Percentiles rank a stretch among this genome's conserved stretches.
These are phyloP conservation scores for Tetranychus urticae DNA, from an alignment of 1,140 invertebrate species.

Conservation along the genomic window DNA sequence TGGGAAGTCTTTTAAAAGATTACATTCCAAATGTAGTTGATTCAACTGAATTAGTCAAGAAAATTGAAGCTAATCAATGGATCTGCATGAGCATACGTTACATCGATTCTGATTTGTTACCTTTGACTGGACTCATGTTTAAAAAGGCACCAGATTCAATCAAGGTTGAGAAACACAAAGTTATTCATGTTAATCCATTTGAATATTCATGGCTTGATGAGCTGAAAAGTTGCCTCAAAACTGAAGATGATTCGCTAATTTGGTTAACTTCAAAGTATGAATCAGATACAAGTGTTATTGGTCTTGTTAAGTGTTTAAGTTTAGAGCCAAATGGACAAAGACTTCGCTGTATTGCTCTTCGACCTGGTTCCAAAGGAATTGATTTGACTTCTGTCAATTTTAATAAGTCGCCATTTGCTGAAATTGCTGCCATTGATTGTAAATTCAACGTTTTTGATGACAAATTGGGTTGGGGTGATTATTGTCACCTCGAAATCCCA, in stretches of 20 bases:
- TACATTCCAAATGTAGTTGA: too few relatives aligned
- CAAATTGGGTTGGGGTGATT: background rate
- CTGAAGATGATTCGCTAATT: background rate
- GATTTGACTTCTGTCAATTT: background rate
- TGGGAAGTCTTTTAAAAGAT: too few relatives aligned
- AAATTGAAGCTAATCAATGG: background rate
- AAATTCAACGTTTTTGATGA: background rate
- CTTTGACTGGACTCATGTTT: background rate
- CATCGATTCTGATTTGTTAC: background rate
- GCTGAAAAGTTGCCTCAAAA: background rate
- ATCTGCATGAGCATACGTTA: background rate
- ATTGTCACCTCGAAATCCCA: background rate
- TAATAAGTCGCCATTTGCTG: background rate
- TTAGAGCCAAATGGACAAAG: conserved; percentile 47
- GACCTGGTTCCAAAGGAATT: background rate
- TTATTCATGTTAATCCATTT: background rate
- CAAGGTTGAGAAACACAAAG: background rate
- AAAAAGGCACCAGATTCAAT: background rate
- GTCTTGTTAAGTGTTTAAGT: conserved; percentile 64
- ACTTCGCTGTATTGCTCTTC: conserved; percentile 27
- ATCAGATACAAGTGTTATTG: conserved; percentile 39
- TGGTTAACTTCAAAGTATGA: background rate
- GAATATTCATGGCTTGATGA: background rate
- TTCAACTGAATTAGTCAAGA: too few relatives aligned
- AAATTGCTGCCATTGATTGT: conserved; percentile 20